Percentiles rank a stretch among this genome's conserved stretches.
Conservation (phyloP, 2,113 vertebrate genomes). For the Bubo bubo region DNA sequence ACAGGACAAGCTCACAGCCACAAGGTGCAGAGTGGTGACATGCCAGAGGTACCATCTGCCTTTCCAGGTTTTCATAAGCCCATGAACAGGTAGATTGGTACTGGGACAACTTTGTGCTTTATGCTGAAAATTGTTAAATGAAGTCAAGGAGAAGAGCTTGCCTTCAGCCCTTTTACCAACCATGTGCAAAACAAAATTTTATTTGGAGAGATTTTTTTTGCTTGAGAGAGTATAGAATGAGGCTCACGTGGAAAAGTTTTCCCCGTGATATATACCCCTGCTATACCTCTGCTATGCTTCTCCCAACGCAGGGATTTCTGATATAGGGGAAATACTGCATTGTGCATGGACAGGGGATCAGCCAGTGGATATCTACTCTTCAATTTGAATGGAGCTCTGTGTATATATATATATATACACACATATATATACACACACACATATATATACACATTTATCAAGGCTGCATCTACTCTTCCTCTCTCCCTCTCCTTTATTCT, state of each 20-base stretch:
- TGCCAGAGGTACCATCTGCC: background rate
- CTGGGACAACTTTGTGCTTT: background rate
- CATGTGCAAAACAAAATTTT: background rate
- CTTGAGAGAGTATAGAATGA: background rate
- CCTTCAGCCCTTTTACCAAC: background rate
- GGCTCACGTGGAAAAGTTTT: background rate
- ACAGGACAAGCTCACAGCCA: accelerated
- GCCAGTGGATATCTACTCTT: background rate
- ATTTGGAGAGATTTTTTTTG: background rate
- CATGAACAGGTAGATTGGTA: background rate
- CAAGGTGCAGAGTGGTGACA: accelerated
- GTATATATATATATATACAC: no score
- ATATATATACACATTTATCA: background rate
- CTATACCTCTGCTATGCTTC: background rate
- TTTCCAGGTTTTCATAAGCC: background rate
- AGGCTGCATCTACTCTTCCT: background rate
- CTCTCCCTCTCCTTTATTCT: background rate
- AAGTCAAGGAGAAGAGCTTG: background rate
- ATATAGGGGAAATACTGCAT: background rate
- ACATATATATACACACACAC: background rate
- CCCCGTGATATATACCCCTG: background rate
- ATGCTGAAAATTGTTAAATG: background rate
- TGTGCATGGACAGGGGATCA: background rate
- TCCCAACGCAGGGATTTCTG: background rate
- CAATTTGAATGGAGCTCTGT: background rate